phyloP scores from a whole-genome alignment of 1,140 invertebrate genomes.

The Spodoptera litura region DNA sequence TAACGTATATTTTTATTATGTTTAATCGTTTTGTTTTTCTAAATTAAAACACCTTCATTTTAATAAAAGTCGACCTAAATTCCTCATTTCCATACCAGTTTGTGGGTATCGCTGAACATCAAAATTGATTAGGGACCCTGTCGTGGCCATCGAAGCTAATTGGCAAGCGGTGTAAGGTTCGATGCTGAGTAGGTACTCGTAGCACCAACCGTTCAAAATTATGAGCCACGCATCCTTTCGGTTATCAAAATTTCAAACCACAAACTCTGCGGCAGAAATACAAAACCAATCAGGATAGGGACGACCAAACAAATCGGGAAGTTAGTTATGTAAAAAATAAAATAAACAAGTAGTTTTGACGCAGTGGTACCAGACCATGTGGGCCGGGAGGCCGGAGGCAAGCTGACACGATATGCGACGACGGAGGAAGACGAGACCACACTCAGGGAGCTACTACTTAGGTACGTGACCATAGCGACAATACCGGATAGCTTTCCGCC shows the following conservation, averaged over 20 bases:
- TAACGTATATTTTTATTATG: slow-evolving; percentile 15
- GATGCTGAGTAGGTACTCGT: slow-evolving; percentile 56
- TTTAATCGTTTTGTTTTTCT: slow-evolving; percentile 2
- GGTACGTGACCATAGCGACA: slow-evolving; percentile 88
- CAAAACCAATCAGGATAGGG: background rate
- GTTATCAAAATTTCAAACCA: slow-evolving; percentile 26
- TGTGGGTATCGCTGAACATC: slow-evolving; percentile 45
- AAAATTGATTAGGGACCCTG: slow-evolving; percentile 62
- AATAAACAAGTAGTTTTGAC: slow-evolving; percentile 81
- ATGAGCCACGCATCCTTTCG: slow-evolving; percentile 45
- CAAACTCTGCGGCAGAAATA: slow-evolving; percentile 26
- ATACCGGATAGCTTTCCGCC: slow-evolving; percentile 78
- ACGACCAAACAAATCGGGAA: slow-evolving; percentile 13
- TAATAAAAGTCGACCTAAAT: slow-evolving; percentile 1
- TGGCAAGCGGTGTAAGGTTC: slow-evolving; percentile 75
- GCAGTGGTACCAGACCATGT: slow-evolving; percentile 86
- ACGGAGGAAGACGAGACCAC: slow-evolving; percentile 94
- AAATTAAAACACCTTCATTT: slow-evolving; percentile 4
- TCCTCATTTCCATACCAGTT: slow-evolving; percentile 35
- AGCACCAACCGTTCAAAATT: slow-evolving; percentile 42
- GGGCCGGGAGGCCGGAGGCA: slow-evolving; percentile 85
- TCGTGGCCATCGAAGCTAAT: slow-evolving; percentile 80
- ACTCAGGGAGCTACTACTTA: slow-evolving; percentile 94
- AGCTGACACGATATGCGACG: slow-evolving; percentile 87
- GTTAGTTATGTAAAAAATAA: slow-evolving; percentile 46